Conservation (phyloP, 2,888 invertebrate genomes). For the Junonia oenone region DNA sequence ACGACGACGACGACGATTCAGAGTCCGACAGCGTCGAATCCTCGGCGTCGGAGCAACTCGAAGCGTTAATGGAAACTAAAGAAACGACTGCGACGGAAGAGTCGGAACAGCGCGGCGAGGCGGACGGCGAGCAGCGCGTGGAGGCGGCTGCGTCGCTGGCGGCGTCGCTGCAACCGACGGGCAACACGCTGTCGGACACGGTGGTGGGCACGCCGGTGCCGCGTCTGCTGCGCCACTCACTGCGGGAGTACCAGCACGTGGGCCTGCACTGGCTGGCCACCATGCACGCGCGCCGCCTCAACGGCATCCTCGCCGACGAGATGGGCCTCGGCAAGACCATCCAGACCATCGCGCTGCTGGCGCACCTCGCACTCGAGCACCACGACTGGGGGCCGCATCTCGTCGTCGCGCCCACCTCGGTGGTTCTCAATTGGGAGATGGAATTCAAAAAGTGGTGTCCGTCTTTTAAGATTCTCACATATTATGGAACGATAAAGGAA, state of each 20-base stretch:
- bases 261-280: slow-evolving; percentile 98
- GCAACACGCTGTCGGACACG: slow-evolving; percentile 96
- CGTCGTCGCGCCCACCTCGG: slow-evolving; percentile 98
- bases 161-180: slow-evolving; percentile 97
- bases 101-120: slow-evolving; percentile 26
- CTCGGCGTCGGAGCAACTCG: slow-evolving; percentile 46
- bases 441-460: slow-evolving; percentile 99
- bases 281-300: slow-evolving; percentile 95
- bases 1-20: slow-evolving; percentile 27
- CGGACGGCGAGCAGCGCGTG: slow-evolving; percentile 83
- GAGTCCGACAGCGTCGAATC: slow-evolving; percentile 17
- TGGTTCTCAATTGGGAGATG: slow-evolving; percentile 99
- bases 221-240: slow-evolving; percentile 91
- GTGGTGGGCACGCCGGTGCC: slow-evolving; percentile 96
- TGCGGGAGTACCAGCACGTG: slow-evolving; percentile 98
- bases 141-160: slow-evolving; percentile 96
- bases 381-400: slow-evolving; percentile 99
- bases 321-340: slow-evolving; percentile 99
- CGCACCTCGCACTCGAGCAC: slow-evolving; percentile 95
- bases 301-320: slow-evolving; percentile 97
- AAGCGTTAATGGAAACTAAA: slow-evolving; percentile 35
- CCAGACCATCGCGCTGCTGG: slow-evolving; percentile 96
- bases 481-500: slow-evolving; percentile 98
- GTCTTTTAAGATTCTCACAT: slow-evolving; percentile 98
- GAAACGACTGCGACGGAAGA: slow-evolving; percentile 32